phyloP scores from a whole-genome alignment of 2,888 invertebrate genomes.

The Darwinula stevensoni region DNA sequence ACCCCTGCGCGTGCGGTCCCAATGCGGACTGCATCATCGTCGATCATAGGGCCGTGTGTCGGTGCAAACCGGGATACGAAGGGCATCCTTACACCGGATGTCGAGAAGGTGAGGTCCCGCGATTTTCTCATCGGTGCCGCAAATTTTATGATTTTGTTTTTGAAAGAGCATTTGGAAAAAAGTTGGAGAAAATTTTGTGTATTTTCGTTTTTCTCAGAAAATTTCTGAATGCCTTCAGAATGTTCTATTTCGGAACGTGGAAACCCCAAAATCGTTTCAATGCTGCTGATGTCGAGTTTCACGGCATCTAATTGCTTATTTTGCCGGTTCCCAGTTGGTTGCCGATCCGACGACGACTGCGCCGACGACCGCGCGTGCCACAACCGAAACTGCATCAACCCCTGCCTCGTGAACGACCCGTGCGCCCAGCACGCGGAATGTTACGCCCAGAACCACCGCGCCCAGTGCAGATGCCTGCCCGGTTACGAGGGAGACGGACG shows the following conservation, averaged over 20 bases:
- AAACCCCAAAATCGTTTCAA: too few relatives aligned
- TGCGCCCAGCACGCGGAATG: conserved; percentile 12
- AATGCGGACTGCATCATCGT: conserved; percentile 50
- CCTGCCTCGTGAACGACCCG: conserved; percentile 22
- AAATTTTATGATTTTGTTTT: conserved; percentile 4
- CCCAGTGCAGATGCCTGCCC: conserved; percentile 41
- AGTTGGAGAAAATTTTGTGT: not conserved
- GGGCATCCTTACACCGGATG: conserved; percentile 61
- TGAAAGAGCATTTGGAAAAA: conserved; percentile 17
- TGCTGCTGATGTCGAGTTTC: too few relatives aligned
- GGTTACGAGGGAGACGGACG: conserved; percentile 44
- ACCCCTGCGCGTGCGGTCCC: conserved; percentile 57
- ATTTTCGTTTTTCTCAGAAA: conserved; percentile 1
- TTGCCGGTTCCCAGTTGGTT: conserved; percentile 26
- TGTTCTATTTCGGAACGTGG: too few relatives aligned
- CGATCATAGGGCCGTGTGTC: conserved; percentile 58
- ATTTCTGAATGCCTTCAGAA: too few relatives aligned
- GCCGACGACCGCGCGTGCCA: conserved; percentile 25
- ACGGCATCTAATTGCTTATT: not conserved
- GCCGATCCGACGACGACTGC: conserved; percentile 39
- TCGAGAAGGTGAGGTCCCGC: conserved; percentile 20
- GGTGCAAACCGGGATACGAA: conserved; percentile 49
- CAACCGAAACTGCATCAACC: conserved; percentile 42
- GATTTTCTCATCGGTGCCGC: conserved; percentile 22
- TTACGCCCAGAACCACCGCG: conserved; percentile 35